A percentile compares a stretch with the other conserved stretches of the same genome.
These are phyloP conservation scores for Meiosimyza decipiens DNA, from an alignment of 2,888 invertebrate genomes.

Conservation along the genomic window DNA sequence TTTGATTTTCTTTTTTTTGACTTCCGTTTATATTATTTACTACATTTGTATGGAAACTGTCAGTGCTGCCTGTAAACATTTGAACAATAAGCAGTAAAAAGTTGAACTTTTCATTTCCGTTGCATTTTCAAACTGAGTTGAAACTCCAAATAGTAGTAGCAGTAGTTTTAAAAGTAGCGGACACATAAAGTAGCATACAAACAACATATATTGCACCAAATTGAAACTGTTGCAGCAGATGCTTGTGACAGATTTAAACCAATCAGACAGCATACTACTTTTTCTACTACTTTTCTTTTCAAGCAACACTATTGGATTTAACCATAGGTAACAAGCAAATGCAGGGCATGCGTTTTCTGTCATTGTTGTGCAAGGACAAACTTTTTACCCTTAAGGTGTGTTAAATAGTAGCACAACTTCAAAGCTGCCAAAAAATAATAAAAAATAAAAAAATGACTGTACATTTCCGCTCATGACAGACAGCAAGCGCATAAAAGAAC, in stretches of 20 bases:
- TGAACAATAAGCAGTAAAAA: constrained; percentile 27
- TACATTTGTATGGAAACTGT: too few relatives aligned
- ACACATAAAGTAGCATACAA: not conserved
- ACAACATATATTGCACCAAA: not conserved
- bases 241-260: constrained; percentile 7
- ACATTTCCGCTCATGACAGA: not conserved
- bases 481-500: not conserved
- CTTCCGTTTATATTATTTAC: too few relatives aligned
- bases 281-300: too few relatives aligned
- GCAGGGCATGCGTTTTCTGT: constrained; percentile 20
- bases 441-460: not conserved
- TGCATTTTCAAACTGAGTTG: not conserved
- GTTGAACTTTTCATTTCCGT: constrained; percentile 27
- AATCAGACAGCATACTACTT: not conserved
- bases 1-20: too few relatives aligned
- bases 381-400: constrained; percentile 55
- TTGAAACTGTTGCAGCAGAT: not conserved
- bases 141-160: not conserved
- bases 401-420: constrained; percentile 45
- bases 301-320: too few relatives aligned
- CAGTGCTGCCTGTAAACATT: not conserved
- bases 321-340: not conserved
- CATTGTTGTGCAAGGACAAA: constrained; percentile 26
- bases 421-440: not conserved
- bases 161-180: not conserved